phyloP scores from a whole-genome alignment of 2,797 vertebrate genomes.

The Odontamblyopus lacepedii region DNA sequence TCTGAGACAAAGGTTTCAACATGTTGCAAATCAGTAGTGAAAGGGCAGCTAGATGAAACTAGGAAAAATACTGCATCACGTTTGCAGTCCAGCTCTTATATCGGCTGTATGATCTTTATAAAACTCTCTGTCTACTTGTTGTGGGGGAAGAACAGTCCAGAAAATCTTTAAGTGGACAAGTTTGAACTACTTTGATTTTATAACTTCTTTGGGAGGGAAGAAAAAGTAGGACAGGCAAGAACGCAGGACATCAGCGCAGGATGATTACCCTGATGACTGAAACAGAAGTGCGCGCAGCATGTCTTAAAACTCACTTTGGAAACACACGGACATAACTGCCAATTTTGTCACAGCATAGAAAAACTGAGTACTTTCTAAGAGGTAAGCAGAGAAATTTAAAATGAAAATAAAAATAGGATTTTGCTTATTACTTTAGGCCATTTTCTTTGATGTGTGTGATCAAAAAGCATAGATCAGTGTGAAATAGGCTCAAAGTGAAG shows the following conservation, averaged over 20 bases:
- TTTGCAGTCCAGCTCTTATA: slow-evolving; percentile 31
- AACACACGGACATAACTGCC: slow-evolving; percentile 28
- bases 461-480: slow-evolving; percentile 58
- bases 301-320: slow-evolving; percentile 22
- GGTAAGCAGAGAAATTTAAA: slow-evolving; percentile 39
- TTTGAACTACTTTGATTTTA: slow-evolving; percentile 34
- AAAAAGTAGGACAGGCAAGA: slow-evolving; percentile 46
- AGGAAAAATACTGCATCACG: slow-evolving; percentile 32
- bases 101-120: slow-evolving; percentile 14
- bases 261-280: slow-evolving; percentile 54
- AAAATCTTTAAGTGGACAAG: slow-evolving; percentile 29
- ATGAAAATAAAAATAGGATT: slow-evolving; percentile 37
- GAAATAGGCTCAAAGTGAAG: slow-evolving; percentile 48
- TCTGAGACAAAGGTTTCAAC: slow-evolving; percentile 56
- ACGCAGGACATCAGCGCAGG: slow-evolving; percentile 48
- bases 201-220: slow-evolving; percentile 13
- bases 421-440: slow-evolving; percentile 43
- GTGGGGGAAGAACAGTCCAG: neutral
- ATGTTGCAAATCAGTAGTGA: slow-evolving; percentile 47
- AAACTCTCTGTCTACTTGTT: slow-evolving; percentile 11
- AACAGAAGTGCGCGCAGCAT: slow-evolving; percentile 44
- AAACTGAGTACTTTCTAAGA: slow-evolving; percentile 20
- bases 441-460: slow-evolving; percentile 61
- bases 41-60: slow-evolving; percentile 47
- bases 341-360: slow-evolving; percentile 26